Conservation (phyloP, 2,113 vertebrate genomes). For the Scophthalmus maximus region DNA sequence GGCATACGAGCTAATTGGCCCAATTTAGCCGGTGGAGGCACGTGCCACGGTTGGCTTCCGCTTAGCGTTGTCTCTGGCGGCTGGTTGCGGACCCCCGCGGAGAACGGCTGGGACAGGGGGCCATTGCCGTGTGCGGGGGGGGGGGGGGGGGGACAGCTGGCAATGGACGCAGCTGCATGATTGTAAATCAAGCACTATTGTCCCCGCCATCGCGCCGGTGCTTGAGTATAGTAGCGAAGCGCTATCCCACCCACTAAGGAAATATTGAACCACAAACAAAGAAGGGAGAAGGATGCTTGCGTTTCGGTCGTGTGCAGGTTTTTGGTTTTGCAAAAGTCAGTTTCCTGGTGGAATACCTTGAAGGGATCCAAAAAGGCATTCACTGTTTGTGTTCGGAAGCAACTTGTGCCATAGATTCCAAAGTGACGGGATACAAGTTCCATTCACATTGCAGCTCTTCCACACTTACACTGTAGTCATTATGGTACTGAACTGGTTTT, state of each 20-base stretch:
- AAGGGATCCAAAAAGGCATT: conserved; percentile 50
- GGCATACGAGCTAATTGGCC: conserved; percentile 71
- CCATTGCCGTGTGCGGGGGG: conserved; percentile 29
- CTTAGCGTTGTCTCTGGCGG: conserved; percentile 60
- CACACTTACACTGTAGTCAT: background rate
- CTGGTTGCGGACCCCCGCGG: conserved; percentile 69
- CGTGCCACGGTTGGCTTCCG: conserved; percentile 59
- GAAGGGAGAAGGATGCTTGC: conserved; percentile 33
- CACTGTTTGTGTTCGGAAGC: conserved; percentile 28
- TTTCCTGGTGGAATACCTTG: conserved; percentile 56
- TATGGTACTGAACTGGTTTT: background rate
- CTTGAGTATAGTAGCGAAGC: conserved; percentile 34
- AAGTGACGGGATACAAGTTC: conserved; percentile 4
- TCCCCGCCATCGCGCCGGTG: conserved; percentile 44
- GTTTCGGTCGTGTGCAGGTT: conserved; percentile 33
- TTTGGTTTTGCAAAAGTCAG: conserved; percentile 33
- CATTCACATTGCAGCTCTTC: conserved; percentile 27
- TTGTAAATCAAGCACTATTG: conserved; percentile 80
- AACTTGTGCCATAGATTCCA: conserved; percentile 32
- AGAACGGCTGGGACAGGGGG: conserved; percentile 62
- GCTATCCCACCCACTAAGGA: conserved; percentile 58
- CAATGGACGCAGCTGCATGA: conserved; percentile 78
- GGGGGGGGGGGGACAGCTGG: conserved; percentile 66
- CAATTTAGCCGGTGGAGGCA: conserved; percentile 62
- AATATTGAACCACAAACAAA: conserved; percentile 62